Evolutionary conservation across 2,888 invertebrate species (phyloP), one percentile per base, ranked within the genome.

Genomic region (Marasmarcha lunaedactyla): DNA sequence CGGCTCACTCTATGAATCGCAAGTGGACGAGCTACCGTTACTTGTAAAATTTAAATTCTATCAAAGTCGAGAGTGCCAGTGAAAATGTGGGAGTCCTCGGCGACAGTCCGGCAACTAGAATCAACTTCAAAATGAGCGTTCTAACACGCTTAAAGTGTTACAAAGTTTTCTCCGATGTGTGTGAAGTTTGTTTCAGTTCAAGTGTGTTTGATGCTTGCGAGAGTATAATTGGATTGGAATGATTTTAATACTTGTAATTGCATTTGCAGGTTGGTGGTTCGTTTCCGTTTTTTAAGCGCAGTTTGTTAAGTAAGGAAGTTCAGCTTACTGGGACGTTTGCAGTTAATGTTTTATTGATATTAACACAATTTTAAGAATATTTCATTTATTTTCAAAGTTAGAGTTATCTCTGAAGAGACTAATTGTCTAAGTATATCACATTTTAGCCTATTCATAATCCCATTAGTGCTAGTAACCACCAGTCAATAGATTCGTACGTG

Each of bases 51-150:
- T 78, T 70, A 72, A 65, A 81, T 81, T 77, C 79, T 68, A 69
- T 66, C 62, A 55, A 63, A 59, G 51, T 52, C 60, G 20, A 50
- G 53, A 51, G 59, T 56, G 63, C 13, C 76, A 81, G 81, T 81
- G 74, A 77, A 79, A 81, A 79, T 81, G 79, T 64, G 66, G 63
- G 59, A 66, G 71, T 63, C 65, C 59, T 68, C 56, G 58, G 52
- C 52, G 67, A 46, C 71, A 69, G 79, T 73, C 61, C 59, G 65
- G 60, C 67, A 65, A 63, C 67, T 70, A 65, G 66, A 67, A 66
- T 70, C 64, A 68, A 63, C 65, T 59, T 58, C 68, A 77, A 78
- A 77, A 79, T 78, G 78, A 72, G 60, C 63, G 66, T 63, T 66
- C 66, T 63, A 65, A 69, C 61, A 48, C 59, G 67, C 67, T 66